These are phyloP conservation scores for Diaphora mendica DNA, from an alignment of 2,888 invertebrate genomes.

Conservation along the genomic window DNA sequence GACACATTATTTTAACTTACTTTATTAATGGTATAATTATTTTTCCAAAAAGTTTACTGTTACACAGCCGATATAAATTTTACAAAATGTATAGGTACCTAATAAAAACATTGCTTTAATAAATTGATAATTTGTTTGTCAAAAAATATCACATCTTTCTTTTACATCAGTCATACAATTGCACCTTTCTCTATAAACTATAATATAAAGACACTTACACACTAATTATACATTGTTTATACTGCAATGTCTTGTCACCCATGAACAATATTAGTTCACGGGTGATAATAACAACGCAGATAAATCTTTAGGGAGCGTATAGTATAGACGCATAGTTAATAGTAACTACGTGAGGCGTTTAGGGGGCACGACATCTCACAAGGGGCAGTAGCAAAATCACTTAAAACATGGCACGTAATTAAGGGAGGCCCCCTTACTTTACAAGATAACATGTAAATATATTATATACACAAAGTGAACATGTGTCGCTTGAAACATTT, in stretches of 20 bases:
- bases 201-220: not conserved
- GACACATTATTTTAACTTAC: not conserved
- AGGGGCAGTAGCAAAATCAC: no score
- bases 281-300: not conserved
- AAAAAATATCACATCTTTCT: slow-evolving; percentile 1
- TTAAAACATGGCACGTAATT: no score
- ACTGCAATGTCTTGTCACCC: not conserved
- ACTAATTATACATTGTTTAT: not conserved
- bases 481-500: no score
- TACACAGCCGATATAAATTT: not conserved
- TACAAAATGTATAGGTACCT: not conserved
- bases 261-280: not conserved
- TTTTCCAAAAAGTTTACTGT: not conserved
- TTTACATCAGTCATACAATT: not conserved
- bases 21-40: not conserved
- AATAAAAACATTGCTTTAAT: not conserved
- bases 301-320: not conserved
- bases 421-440: no score
- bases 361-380: no score
- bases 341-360: no score
- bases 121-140: not conserved
- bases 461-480: no score
- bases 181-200: not conserved
- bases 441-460: no score
- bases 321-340: no score